phyloP scores from a whole-genome alignment of 2,113 vertebrate genomes.

The Lycaon pictus region DNA sequence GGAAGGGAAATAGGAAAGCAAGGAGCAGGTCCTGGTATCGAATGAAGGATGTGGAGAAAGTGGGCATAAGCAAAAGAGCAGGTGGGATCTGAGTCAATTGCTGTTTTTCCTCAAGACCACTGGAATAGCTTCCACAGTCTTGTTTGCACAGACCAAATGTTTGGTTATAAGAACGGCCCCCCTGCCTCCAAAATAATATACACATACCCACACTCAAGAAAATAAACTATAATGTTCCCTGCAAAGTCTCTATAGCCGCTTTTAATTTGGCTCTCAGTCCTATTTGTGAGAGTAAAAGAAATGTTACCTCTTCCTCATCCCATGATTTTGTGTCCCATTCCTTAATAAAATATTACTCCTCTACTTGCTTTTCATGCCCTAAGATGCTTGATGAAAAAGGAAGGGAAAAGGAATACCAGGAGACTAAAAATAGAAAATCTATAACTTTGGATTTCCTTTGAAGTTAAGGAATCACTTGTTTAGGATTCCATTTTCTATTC shows the following conservation, averaged over 20 bases:
- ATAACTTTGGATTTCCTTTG: constrained; percentile 49
- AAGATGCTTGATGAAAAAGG: not conserved
- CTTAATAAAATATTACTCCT: not conserved
- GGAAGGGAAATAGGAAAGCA: not conserved
- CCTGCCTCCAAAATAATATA: not conserved
- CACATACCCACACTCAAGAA: not conserved
- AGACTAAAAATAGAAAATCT: constrained; percentile 33
- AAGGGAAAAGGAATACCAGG: not conserved
- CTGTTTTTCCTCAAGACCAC: not conserved
- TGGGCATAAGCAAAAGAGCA: not conserved
- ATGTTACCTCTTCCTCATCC: not conserved
- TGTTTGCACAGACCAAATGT: not conserved
- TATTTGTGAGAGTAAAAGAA: not conserved
- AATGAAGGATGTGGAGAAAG: not conserved
- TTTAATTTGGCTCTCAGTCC: not conserved
- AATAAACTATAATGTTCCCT: not conserved
- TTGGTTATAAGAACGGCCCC: not conserved
- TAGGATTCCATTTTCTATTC: constrained; percentile 55
- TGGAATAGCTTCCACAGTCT: not conserved
- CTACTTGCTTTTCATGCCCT: not conserved
- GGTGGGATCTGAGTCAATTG: not conserved
- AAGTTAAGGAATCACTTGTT: constrained; percentile 49
- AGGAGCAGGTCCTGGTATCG: not conserved
- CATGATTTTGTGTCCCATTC: not conserved
- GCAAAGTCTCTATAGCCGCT: not conserved